Conservation (phyloP, 35 echinoderm and acorn worm species). For the Strongylocentrotus purpuratus region DNA sequence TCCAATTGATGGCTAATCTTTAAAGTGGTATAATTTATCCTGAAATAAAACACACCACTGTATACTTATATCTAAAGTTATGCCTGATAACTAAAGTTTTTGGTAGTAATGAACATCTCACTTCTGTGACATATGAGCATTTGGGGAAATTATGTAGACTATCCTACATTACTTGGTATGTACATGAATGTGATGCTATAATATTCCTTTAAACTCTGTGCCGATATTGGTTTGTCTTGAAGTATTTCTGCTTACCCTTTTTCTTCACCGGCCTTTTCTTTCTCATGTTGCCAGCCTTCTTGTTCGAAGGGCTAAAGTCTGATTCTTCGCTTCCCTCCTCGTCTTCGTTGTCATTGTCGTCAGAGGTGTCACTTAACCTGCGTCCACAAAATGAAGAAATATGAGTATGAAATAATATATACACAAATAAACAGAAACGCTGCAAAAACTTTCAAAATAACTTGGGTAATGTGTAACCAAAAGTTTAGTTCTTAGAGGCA, state of each 20-base stretch:
- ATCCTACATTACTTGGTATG: no score
- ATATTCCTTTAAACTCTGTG: background rate
- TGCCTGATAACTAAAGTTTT: background rate
- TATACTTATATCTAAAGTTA: no score
- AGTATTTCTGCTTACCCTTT: background rate
- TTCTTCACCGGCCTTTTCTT: conserved; percentile 47
- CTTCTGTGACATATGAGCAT: background rate
- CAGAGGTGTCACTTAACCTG: conserved; percentile 82
- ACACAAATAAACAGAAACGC: background rate
- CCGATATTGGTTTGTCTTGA: background rate
- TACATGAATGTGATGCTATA: background rate
- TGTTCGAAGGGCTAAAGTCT: conserved; percentile 71
- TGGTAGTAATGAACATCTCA: background rate
- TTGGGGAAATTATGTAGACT: no score
- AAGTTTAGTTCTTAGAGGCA: background rate
- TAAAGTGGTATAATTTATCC: no score
- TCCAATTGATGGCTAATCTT: no score
- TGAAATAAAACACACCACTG: no score
- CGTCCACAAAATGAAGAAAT: background rate
- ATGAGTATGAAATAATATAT: background rate
- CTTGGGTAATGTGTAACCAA: background rate
- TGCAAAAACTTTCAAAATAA: background rate
- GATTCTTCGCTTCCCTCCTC: conserved; percentile 84
- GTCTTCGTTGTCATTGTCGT: conserved; percentile 57
- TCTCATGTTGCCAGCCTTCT: conserved; percentile 24